Conservation (phyloP, 2,888 invertebrate species). For the Napeogenes inachia region DNA sequence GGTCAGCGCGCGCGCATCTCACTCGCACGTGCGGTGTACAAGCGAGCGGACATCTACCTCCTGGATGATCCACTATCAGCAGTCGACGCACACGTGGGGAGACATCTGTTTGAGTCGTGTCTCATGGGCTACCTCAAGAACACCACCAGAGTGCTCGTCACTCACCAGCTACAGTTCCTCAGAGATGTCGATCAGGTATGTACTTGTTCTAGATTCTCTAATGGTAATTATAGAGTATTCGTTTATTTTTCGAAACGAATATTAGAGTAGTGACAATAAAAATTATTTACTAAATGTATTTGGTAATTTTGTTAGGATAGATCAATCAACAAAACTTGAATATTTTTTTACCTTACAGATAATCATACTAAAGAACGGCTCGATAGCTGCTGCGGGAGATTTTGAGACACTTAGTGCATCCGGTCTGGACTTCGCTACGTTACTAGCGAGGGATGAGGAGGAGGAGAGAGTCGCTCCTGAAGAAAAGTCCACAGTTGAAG, state of each 20-base stretch:
- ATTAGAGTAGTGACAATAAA: no score
- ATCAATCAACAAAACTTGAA: no score
- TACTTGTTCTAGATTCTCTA: no score
- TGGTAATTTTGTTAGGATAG: no score
- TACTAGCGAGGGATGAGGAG: conserved; percentile 77
- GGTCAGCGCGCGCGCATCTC: conserved; percentile 94
- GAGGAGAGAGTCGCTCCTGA: conserved; percentile 49
- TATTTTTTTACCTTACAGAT: conserved; percentile 51
- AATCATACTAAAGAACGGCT: conserved; percentile 77
- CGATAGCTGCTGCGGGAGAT: conserved; percentile 80
- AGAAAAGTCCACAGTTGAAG: conserved; percentile 37
- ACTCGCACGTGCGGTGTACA: conserved; percentile 91
- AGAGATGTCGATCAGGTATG: conserved; percentile 75
- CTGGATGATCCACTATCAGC: conserved; percentile 95
- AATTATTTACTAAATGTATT: no score
- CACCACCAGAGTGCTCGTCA: conserved; percentile 86
- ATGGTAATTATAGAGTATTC: no score
- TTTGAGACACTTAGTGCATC: conserved; percentile 84
- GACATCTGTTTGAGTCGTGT: conserved; percentile 91
- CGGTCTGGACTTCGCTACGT: conserved; percentile 86
- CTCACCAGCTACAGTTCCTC: conserved; percentile 85
- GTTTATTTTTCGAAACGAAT: no score
- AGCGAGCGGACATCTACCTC: conserved; percentile 90
- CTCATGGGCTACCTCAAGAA: conserved; percentile 81
- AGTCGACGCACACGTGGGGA: conserved; percentile 94